Evolutionary conservation across 1,140 invertebrate genomes (phyloP), one percentile per base, ranked within the genome.

Genomic region (Batillaria attramentaria): DNA sequence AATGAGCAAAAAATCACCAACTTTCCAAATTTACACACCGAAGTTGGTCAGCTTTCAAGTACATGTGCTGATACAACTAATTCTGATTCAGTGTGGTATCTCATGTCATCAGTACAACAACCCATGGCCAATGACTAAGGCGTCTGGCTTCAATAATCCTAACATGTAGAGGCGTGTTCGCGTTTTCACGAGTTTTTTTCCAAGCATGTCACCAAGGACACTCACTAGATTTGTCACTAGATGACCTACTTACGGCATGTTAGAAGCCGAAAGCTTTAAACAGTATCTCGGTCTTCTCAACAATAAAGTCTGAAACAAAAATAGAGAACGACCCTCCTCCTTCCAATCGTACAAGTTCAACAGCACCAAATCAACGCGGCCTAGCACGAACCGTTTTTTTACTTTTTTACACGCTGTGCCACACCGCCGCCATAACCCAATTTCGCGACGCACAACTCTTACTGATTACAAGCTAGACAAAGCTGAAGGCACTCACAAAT

Each of bases 321-420:
- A 70, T 41, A 70, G 13, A 57, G 13, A 6, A 5, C 46, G 37
- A 39, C 8, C 4, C 10, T 20, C 20, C 50, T 37, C 70, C 33
- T 31, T 50, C 18, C 16, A 57, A 31, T n/a, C 28, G 8, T 37
- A 54, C 13, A 39, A 60, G 1, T 74, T 39, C 39, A 39, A 46
- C 20, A 28, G 31, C 54, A 28, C 28, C 57, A 74, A 73, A 37
- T 41, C 72, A 75, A 20, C 31, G 41, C 8, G 6, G 41, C 20
- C 68, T 70, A 13, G n/a, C 39, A n/a, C 68, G n/a, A 39, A 70
- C 68, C 37, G 68, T 42, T 70, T 70, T 70, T 70, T 70, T 24
- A 70, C 37, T 41, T 24, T 35, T 28, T 39, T 60, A 60, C 68
- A 37, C 54, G 54, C 33, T 75, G 33, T 62, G 31, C 39, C 39